A percentile compares a stretch with the other conserved stretches of the same genome.
Conservation (phyloP, 2,113 vertebrate genomes). For the Spilogale gracilis region DNA sequence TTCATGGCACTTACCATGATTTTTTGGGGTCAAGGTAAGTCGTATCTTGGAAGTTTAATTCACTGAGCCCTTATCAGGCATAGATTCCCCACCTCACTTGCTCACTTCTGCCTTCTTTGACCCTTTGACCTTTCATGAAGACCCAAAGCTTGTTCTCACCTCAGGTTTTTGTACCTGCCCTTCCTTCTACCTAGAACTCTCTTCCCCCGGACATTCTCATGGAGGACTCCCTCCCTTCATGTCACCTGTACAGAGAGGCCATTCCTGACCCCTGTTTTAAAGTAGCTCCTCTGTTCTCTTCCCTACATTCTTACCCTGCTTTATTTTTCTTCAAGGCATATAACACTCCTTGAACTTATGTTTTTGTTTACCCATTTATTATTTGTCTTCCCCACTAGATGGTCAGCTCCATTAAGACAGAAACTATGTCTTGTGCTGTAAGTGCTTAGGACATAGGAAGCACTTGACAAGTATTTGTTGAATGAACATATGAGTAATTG, state of each 20-base stretch:
- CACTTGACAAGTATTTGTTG: neutral
- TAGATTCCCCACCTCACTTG: neutral
- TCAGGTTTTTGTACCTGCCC: neutral
- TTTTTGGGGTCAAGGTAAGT: neutral
- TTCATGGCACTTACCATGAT: neutral
- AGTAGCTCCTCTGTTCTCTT: neutral
- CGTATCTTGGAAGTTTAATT: neutral
- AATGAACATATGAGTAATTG: neutral
- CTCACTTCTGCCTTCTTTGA: neutral
- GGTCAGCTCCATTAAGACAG: neutral
- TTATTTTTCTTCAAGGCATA: neutral
- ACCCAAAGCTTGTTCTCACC: neutral
- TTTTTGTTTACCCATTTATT: neutral
- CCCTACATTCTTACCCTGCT: neutral
- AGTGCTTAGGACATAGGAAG: neutral
- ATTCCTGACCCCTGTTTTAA: neutral
- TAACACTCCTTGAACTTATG: neutral
- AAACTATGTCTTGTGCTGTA: neutral
- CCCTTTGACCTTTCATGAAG: neutral
- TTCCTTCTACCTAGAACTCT: neutral
- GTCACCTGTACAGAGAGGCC: neutral
- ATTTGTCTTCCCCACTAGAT: neutral
- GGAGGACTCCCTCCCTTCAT: neutral
- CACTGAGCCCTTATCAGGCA: neutral
- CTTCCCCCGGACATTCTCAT: neutral